phyloP scores from a whole-genome alignment of 2,888 invertebrate species.

The Ormyrus nitidulus region DNA sequence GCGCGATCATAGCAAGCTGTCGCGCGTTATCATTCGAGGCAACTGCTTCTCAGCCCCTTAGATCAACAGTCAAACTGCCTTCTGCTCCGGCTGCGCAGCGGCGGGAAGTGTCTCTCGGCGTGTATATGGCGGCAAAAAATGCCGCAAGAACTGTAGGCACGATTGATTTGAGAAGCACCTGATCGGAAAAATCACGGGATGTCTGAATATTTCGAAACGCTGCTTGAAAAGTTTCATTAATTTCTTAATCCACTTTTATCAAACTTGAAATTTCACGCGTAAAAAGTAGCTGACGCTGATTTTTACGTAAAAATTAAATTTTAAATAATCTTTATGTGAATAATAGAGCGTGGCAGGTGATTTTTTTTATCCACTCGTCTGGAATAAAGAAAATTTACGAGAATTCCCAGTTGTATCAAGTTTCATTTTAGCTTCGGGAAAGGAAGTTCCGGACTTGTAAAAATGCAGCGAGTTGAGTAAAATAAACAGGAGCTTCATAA shows the following conservation, averaged over 20 bases:
- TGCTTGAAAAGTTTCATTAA: too few species aligned
- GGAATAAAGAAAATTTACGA: neutral
- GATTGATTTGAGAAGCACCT: constrained; percentile 45
- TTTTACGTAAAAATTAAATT: too few species aligned
- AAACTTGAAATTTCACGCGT: too few species aligned
- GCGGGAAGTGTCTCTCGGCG: constrained; percentile 6
- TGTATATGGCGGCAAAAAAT: neutral
- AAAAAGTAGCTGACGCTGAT: too few species aligned
- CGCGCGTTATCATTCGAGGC: constrained; percentile 19
- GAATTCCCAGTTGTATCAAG: constrained; percentile 8
- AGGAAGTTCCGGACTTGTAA: neutral
- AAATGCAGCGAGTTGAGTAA: constrained; percentile 3
- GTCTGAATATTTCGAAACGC: too few species aligned
- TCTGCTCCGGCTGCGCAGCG: too few species aligned
- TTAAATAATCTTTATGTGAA: too few species aligned
- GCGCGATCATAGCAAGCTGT: neutral
- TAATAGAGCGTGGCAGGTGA: neutral
- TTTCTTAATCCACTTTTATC: too few species aligned
- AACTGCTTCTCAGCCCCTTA: neutral
- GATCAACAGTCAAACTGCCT: neutral
- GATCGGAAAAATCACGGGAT: constrained; percentile 40
- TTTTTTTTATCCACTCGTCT: neutral
- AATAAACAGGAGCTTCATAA: constrained; percentile 5
- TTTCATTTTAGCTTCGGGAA: constrained; percentile 1
- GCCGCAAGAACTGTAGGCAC: neutral